phyloP scores from a whole-genome alignment of 1,140 invertebrate species.

The Drosophila triauraria region DNA sequence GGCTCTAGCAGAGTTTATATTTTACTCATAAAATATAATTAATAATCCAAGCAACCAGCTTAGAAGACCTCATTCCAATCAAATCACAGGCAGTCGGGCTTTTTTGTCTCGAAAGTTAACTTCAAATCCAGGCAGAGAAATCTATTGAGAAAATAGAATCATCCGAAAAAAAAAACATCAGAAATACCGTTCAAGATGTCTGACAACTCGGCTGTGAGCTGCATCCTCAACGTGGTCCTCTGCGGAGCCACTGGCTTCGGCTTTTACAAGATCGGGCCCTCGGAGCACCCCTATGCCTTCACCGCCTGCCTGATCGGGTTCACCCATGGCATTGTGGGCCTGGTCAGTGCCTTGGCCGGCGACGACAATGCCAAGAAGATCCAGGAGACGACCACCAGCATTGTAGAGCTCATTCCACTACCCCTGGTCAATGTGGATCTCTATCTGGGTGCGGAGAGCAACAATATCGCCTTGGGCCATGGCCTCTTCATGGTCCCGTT shows the following conservation, averaged over 20 bases:
- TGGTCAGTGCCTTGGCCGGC: slow-evolving; percentile 30
- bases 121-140: not conserved
- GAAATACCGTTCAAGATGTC: slow-evolving; percentile 36
- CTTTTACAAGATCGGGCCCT: slow-evolving; percentile 48
- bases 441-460: slow-evolving; percentile 49
- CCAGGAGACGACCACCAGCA: slow-evolving; percentile 19
- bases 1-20: not conserved
- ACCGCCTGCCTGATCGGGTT: slow-evolving; percentile 69
- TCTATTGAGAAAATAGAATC: not conserved
- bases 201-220: slow-evolving; percentile 44
- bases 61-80: not conserved
- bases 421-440: slow-evolving; percentile 73
- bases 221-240: slow-evolving; percentile 47
- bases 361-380: slow-evolving; percentile 11
- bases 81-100: not conserved
- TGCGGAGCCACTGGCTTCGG: slow-evolving; percentile 71
- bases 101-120: not conserved
- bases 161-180: not conserved
- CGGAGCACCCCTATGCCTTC: slow-evolving; percentile 70
- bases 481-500: slow-evolving; percentile 73
- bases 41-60: not conserved
- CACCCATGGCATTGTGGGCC: slow-evolving; percentile 63
- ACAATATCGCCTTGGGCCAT: slow-evolving; percentile 66
- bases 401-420: slow-evolving; percentile 67
- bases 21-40: not conserved